Conservation (phyloP, 2,888 invertebrate genomes). For the Ashinkailepas kermadecensis region DNA sequence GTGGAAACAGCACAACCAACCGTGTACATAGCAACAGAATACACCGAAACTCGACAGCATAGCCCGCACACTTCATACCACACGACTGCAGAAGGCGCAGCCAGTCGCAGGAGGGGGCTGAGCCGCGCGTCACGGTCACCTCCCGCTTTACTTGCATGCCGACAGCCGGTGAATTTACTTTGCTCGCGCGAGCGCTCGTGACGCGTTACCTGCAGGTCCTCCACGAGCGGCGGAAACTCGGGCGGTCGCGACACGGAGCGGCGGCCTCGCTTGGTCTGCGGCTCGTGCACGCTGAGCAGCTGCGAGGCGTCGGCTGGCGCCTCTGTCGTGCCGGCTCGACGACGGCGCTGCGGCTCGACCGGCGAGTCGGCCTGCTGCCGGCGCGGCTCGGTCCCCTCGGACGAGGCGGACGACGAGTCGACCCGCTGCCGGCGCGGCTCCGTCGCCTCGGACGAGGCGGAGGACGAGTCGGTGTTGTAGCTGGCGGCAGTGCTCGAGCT, state of each 20-base stretch:
- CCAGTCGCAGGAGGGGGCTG: too few relatives aligned
- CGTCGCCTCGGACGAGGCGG: background rate
- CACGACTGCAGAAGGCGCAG: too few relatives aligned
- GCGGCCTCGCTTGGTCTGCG: background rate
- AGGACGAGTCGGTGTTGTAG: background rate
- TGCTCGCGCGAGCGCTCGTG: background rate
- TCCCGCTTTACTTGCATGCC: background rate
- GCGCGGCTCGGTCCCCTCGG: background rate
- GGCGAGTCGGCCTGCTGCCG: too few relatives aligned
- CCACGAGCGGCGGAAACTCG: conserved; percentile 11
- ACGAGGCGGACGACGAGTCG: too few relatives aligned
- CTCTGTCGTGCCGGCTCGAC: background rate
- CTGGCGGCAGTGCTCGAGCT: too few relatives aligned
- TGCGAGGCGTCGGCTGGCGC: background rate
- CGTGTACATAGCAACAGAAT: too few relatives aligned
- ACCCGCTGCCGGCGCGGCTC: background rate
- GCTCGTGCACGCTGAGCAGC: background rate
- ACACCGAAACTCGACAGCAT: too few relatives aligned
- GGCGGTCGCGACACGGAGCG: conserved; percentile 19
- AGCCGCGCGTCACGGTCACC: too few relatives aligned
- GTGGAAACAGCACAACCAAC: too few relatives aligned
- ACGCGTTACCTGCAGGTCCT: background rate
- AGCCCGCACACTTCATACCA: too few relatives aligned
- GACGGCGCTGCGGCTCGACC: background rate
- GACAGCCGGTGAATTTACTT: background rate